Base-by-base conservation (phyloP, 2,797 vertebrate genomes). In the Prunella strophiata region DNA sequence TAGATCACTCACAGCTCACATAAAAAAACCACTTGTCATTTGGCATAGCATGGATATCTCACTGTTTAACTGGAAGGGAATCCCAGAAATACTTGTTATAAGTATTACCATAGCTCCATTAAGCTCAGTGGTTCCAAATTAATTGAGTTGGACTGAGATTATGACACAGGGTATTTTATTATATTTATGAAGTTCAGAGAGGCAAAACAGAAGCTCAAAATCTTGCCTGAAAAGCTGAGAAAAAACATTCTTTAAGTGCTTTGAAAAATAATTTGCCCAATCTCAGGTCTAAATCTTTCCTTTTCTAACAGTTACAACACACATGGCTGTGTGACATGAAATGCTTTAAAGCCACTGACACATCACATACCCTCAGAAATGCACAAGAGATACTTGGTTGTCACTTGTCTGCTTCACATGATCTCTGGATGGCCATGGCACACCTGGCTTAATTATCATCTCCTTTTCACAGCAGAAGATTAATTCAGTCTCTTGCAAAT, bases 341-440 rank as follows among this genome's bases (percentile, higher is more conserved):
- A 84, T 42, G 20, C 16, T 59, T 67, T 68, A 72, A 73, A 62
- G n/a, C 25, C 34, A 70, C 32, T 27, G 30, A 52, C 13, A 42
- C 6, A 23, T 34, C 29, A 48, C 22, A 61, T 8, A 32, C 6
- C 34, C 34, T 57, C 36, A 36, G n/a, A 77, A 40, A 3, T 1
- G 6, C 43, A n/a, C 13, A 66, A 54, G 52, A 66, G 13, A 19
- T 19, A 38, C 6, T 47, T 61, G 48, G 8, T 15, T 61, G 27
- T 20, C 3, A 2, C 42, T 57, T 2, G 0, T 65, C 11, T 11
- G 5, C 26, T 40, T 71, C 54, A 61, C 6, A 1, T 25, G 17
- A 57, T 20, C 34, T 71, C 25, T 71, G 40, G 20, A 38, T 27
- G n/a, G 40, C 29, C 62, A 58, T 10, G 10, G 23, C n/a, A 81